Conservation (phyloP, 2,888 invertebrate genomes). For the Aporophyla lueneburgensis region DNA sequence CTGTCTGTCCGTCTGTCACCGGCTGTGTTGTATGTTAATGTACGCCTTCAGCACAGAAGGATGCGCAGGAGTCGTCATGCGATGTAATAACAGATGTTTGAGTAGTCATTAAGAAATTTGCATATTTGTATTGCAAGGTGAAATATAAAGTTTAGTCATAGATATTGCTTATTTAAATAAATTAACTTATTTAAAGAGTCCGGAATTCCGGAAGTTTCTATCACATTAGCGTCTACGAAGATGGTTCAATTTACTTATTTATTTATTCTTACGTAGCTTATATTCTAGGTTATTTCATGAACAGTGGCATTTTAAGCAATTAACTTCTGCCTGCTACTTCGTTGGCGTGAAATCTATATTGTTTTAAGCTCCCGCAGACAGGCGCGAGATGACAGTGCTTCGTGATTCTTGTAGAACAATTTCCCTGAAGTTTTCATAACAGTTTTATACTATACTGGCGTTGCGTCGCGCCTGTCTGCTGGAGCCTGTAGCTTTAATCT, state of each 20-base stretch:
- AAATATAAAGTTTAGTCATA: constrained; percentile 44
- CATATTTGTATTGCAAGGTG: constrained; percentile 46
- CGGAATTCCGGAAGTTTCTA: constrained; percentile 21
- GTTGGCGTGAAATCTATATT: no score
- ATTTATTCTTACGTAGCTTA: no score
- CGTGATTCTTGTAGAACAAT: no score
- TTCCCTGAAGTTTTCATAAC: no score
- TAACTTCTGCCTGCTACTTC: no score
- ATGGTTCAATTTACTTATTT: neutral
- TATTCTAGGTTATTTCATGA: no score
- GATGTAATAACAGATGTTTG: constrained; percentile 33
- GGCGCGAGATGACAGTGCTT: no score
- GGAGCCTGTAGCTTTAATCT: no score
- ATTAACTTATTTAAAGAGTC: constrained; percentile 14
- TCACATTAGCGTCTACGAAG: neutral
- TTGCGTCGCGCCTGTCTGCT: no score
- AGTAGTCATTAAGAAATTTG: constrained; percentile 28
- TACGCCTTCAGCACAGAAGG: constrained; percentile 54
- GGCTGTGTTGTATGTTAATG: constrained; percentile 30
- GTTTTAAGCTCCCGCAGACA: no score
- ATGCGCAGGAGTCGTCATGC: constrained; percentile 56
- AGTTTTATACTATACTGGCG: no score
- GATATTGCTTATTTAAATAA: constrained; percentile 46
- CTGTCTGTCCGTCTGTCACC: constrained; percentile 55
- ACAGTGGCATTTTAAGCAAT: no score